phyloP scores from a whole-genome alignment of 2,888 invertebrate species.

The Sinhomidia bicolor region DNA sequence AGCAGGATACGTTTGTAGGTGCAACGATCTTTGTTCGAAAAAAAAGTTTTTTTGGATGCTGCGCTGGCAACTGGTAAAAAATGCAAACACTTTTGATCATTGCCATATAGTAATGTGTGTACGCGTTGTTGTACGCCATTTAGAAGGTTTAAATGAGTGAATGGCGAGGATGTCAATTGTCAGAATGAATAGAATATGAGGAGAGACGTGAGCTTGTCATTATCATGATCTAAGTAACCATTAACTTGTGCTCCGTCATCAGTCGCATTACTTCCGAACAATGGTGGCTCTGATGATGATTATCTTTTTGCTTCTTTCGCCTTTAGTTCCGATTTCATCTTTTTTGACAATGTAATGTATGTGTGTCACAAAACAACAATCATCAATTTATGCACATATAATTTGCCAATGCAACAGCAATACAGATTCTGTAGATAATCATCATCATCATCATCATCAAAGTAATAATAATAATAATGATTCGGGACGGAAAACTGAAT shows the following conservation, averaged over 20 bases:
- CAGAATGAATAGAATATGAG: constrained; percentile 66
- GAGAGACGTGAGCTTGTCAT: constrained; percentile 73
- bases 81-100: constrained; percentile 53
- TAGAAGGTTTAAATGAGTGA: constrained; percentile 67
- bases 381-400: constrained; percentile 47
- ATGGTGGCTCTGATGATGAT: constrained; percentile 59
- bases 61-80: too few relatives aligned
- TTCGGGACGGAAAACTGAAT: background rate
- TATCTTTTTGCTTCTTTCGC: constrained; percentile 47
- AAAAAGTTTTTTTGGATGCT: constrained; percentile 33
- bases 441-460: background rate
- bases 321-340: constrained; percentile 56
- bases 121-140: constrained; percentile 42
- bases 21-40: background rate
- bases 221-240: constrained; percentile 69
- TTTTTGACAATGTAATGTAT: constrained; percentile 53
- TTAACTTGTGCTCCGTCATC: constrained; percentile 71
- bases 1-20: too few relatives aligned
- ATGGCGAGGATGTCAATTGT: constrained; percentile 68
- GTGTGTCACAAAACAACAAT: constrained; percentile 54
- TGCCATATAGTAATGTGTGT: too few relatives aligned
- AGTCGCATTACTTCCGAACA: constrained; percentile 65
- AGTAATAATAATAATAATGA: background rate
- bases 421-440: background rate
- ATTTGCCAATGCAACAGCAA: constrained; percentile 34